These are phyloP conservation scores for Lipotes vexillifer DNA, from an alignment of 2,113 vertebrate genomes.

Conservation along the genomic window DNA sequence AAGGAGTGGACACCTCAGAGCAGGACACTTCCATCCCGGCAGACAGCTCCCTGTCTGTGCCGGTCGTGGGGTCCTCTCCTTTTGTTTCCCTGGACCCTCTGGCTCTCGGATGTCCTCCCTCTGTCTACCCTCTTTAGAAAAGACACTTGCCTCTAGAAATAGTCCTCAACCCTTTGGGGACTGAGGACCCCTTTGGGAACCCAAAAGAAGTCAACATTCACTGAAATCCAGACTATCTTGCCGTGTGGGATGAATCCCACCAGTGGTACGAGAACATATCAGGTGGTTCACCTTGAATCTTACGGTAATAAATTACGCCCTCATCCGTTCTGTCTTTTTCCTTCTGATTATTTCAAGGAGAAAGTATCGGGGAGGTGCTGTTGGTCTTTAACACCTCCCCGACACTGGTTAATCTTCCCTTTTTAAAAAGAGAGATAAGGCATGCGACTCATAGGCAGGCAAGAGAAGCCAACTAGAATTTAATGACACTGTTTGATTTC, in stretches of 20 bases:
- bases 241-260: background rate
- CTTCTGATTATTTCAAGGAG: slow-evolving; percentile 15
- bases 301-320: background rate
- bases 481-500: slow-evolving; percentile 67
- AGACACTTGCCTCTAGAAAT: background rate
- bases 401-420: background rate
- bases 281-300: background rate
- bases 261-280: background rate
- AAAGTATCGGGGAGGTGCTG: background rate
- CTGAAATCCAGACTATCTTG: background rate
- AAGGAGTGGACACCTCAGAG: rapidly evolving
- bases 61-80: rapidly evolving
- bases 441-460: background rate
- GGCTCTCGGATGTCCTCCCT: background rate
- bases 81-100: background rate
- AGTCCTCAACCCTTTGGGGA: background rate
- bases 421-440: background rate
- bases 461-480: slow-evolving; percentile 27
- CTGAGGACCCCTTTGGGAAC: background rate
- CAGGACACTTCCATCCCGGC: background rate
- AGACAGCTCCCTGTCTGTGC: background rate
- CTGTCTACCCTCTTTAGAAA: background rate
- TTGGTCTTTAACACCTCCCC: background rate
- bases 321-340: background rate
- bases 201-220: background rate